Conservation (phyloP, 2,888 invertebrate genomes). For the Halictus ligatus region DNA sequence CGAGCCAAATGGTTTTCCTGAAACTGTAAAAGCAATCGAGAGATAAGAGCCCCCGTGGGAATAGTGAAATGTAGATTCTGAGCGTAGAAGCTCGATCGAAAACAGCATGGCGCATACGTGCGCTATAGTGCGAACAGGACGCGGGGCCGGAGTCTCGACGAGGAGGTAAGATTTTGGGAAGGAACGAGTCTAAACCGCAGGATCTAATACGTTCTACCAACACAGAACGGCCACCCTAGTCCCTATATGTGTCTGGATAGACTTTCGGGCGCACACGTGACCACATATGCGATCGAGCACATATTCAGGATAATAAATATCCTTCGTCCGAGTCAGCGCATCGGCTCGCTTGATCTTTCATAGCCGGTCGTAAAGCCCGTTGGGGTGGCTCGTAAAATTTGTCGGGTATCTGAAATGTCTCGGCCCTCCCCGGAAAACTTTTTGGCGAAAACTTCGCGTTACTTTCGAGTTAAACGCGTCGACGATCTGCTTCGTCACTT, state of each 20-base stretch:
- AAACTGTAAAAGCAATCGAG: background rate
- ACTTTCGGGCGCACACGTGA: constrained; percentile 33
- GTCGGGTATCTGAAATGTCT: constrained; percentile 71
- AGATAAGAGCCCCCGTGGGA: constrained; percentile 1
- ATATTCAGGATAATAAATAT: constrained; percentile 79
- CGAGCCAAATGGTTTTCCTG: background rate
- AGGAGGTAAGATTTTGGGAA: constrained; percentile 39
- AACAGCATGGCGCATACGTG: background rate
- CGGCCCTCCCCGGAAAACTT: constrained; percentile 51
- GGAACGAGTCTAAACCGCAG: constrained; percentile 66
- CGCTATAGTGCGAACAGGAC: background rate
- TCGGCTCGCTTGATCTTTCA: constrained; percentile 80
- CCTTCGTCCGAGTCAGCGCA: constrained; percentile 75
- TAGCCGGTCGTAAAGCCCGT: constrained; percentile 77
- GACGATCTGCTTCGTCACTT: background rate
- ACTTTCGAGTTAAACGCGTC: constrained; percentile 9
- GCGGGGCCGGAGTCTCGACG: background rate
- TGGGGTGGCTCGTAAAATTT: constrained; percentile 76
- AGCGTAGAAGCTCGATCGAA: background rate
- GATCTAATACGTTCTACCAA: constrained; percentile 64
- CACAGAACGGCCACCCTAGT: constrained; percentile 21
- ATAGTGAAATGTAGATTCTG: constrained; percentile 3
- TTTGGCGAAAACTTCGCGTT: constrained; percentile 30
- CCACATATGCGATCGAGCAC: constrained; percentile 45
- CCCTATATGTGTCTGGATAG: constrained; percentile 1